Percentiles rank a stretch among this genome's conserved stretches.
phyloP scores from a whole-genome alignment of 2,797 vertebrate species.

The Xiphorhynchus erythropygius region DNA sequence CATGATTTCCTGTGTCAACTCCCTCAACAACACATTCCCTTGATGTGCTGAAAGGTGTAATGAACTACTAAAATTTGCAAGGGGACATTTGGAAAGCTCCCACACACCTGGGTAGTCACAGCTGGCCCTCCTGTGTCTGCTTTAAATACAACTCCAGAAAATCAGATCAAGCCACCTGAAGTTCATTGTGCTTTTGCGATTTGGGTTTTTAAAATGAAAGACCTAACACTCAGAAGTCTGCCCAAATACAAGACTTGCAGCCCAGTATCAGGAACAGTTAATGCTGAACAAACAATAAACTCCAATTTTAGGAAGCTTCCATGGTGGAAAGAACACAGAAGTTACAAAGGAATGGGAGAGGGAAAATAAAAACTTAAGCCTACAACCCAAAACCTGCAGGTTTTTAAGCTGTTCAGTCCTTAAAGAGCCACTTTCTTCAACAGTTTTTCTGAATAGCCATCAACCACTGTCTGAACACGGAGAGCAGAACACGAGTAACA shows the following conservation, averaged over 20 bases:
- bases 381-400: not conserved
- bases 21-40: not conserved
- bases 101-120: not conserved
- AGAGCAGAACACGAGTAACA: fast-evolving
- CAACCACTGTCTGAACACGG: not conserved
- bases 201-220: not conserved
- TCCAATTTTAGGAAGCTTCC: not conserved
- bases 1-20: fast-evolving
- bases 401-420: not conserved
- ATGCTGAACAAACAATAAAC: not conserved
- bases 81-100: not conserved
- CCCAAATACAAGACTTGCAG: not conserved
- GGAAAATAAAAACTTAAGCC: not conserved
- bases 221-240: not conserved
- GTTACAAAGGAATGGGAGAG: not conserved
- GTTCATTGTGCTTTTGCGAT: not conserved
- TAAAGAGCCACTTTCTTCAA: not conserved
- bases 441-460: not conserved
- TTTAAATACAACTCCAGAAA: not conserved
- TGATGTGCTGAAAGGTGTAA: not conserved
- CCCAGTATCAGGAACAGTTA: not conserved
- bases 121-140: not conserved
- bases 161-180: not conserved
- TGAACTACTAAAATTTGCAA: not conserved
- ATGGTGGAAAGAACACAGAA: not conserved